Percentiles rank a stretch among this genome's conserved stretches.
These are phyloP conservation scores for Pedetes capensis DNA, from an alignment of 2,113 vertebrate species.

Conservation along the genomic window DNA sequence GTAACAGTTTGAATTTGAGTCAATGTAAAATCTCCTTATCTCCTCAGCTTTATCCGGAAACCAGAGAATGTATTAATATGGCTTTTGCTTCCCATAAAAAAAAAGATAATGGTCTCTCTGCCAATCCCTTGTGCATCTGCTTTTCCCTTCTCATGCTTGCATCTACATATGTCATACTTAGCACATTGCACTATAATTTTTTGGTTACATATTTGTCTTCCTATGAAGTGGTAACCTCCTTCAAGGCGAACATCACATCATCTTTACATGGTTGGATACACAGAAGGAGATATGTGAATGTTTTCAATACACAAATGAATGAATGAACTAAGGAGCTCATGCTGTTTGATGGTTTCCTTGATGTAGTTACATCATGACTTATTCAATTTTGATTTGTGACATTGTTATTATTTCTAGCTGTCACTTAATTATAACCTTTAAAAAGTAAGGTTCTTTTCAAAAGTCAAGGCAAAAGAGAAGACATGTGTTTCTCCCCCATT, in stretches of 20 bases:
- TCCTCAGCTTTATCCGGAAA: constrained; percentile 28
- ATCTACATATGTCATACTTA: neutral
- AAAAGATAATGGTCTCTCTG: neutral
- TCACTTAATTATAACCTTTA: neutral
- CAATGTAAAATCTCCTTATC: constrained; percentile 39
- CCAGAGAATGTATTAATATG: neutral
- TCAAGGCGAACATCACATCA: neutral
- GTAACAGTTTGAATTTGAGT: neutral
- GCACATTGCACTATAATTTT: neutral
- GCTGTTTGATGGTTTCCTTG: neutral
- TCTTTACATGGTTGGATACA: neutral
- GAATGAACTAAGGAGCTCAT: neutral
- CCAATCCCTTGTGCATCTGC: neutral
- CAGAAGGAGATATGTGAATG: neutral
- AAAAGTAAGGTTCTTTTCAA: constrained; percentile 37
- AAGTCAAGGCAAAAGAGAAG: neutral
- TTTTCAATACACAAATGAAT: neutral
- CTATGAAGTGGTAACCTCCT: neutral
- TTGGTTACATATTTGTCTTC: neutral
- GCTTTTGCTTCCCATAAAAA: neutral
- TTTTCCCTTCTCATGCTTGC: neutral
- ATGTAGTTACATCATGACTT: neutral
- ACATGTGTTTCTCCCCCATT: neutral
- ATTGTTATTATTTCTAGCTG: constrained; percentile 29
- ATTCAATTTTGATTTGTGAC: neutral